phyloP scores from a whole-genome alignment of 2,888 invertebrate genomes.

The Acronicta aceris region DNA sequence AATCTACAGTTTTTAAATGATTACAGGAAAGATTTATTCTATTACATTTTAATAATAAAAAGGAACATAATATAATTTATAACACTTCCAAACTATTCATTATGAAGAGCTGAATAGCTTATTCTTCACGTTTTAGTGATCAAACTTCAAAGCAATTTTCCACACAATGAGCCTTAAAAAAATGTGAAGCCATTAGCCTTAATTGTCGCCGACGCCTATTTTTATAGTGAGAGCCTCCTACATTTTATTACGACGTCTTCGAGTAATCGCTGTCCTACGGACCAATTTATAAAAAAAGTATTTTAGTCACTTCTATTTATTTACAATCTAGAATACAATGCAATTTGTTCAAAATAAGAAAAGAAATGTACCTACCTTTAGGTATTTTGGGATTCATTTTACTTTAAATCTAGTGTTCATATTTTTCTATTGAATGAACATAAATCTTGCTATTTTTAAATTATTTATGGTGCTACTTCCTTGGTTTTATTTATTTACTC shows the following conservation, averaged over 20 bases:
- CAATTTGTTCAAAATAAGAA: not conserved
- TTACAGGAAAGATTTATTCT: too few species aligned
- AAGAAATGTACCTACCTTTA: too few species aligned
- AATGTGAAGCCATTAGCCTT: slow-evolving; percentile 67
- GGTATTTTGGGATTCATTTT: too few species aligned
- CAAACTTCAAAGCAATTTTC: slow-evolving; percentile 60
- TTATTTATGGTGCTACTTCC: too few species aligned
- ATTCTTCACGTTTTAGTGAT: slow-evolving; percentile 49
- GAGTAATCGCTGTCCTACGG: slow-evolving; percentile 47
- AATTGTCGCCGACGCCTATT: slow-evolving; percentile 64
- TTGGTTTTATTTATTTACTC: too few species aligned
- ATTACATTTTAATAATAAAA: not conserved
- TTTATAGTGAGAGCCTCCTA: slow-evolving; percentile 57
- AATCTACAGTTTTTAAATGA: too few species aligned
- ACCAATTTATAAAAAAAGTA: slow-evolving; percentile 39
- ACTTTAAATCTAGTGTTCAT: too few species aligned
- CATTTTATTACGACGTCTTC: slow-evolving; percentile 56
- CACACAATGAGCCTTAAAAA: slow-evolving; percentile 62
- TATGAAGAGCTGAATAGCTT: slow-evolving; percentile 26
- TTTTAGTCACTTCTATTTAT: not conserved
- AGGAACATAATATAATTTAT: slow-evolving; percentile 20
- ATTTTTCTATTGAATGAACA: too few species aligned
- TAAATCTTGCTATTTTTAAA: too few species aligned
- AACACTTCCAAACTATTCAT: slow-evolving; percentile 20
- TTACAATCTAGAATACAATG: slow-evolving; percentile 20